Conservation (phyloP, 1,140 invertebrate species). For the Conus betulinus region DNA sequence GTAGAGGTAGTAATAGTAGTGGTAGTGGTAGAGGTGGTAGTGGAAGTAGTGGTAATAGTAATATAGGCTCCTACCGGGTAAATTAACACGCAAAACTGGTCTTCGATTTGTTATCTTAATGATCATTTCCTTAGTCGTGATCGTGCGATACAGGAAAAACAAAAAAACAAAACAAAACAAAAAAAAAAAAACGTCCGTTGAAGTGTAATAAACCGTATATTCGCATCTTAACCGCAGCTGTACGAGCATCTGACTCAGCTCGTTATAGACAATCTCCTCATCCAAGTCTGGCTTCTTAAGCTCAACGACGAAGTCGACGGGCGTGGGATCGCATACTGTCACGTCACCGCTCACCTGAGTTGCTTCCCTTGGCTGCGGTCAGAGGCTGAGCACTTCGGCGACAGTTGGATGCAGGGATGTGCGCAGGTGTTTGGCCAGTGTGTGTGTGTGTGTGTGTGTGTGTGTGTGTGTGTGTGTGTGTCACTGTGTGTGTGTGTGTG, state of each 20-base stretch:
- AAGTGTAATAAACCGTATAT: neutral
- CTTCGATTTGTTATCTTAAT: too few species aligned
- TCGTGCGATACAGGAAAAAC: too few species aligned
- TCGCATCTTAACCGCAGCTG: conserved; percentile 57
- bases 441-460: neutral
- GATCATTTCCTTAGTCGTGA: too few species aligned
- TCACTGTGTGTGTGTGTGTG: too few species aligned
- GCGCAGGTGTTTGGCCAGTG: conserved; percentile 64
- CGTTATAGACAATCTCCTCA: conserved; percentile 72
- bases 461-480: neutral
- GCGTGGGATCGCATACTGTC: conserved; percentile 72
- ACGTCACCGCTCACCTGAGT: conserved; percentile 66
- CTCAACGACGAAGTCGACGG: conserved; percentile 73
- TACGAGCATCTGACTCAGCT: conserved; percentile 73
- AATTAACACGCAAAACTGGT: too few species aligned
- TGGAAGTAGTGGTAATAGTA: too few species aligned
- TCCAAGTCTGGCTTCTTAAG: conserved; percentile 75
- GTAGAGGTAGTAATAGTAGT: too few species aligned
- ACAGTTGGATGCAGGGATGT: conserved; percentile 76
- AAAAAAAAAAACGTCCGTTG: too few species aligned
- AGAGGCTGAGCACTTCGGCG: conserved; percentile 72
- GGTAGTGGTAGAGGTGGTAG: too few species aligned
- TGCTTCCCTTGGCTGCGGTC: conserved; percentile 73
- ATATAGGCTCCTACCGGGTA: too few species aligned
- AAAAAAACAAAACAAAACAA: too few species aligned